These are phyloP conservation scores for Cygnus olor DNA, from an alignment of 2,797 vertebrate genomes.

Conservation along the genomic window DNA sequence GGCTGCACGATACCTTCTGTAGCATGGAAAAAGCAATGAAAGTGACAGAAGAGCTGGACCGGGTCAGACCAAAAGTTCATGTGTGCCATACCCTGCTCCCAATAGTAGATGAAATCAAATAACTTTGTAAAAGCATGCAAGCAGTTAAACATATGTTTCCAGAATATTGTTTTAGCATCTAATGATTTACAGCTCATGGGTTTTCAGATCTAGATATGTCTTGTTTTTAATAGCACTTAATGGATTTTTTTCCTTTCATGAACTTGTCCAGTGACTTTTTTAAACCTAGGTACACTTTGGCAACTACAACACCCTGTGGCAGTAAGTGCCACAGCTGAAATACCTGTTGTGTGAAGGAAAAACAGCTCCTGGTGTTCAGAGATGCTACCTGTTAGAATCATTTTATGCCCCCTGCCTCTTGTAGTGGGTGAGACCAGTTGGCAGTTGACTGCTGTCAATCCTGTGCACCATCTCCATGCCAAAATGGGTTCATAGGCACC, in stretches of 20 bases:
- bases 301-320: not conserved
- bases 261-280: not conserved
- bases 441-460: not conserved
- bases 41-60: not conserved
- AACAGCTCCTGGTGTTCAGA: not conserved
- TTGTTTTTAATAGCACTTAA: slow-evolving; percentile 3
- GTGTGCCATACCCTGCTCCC: not conserved
- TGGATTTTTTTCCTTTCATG: not conserved
- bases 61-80: not conserved
- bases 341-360: not conserved
- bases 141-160: not conserved
- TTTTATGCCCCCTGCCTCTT: not conserved
- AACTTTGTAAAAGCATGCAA: not conserved
- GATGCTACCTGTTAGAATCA: not conserved
- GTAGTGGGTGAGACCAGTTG: not conserved
- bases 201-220: slow-evolving; percentile 45
- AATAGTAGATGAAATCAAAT: not conserved
- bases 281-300: not conserved
- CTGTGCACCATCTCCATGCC: not conserved
- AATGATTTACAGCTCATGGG: not conserved
- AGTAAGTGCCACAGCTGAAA: not conserved
- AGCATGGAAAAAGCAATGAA: accelerated
- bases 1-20: not conserved
- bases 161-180: not conserved
- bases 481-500: not conserved